Conservation (phyloP, 2,113 vertebrate genomes). For the Caretta caretta region DNA sequence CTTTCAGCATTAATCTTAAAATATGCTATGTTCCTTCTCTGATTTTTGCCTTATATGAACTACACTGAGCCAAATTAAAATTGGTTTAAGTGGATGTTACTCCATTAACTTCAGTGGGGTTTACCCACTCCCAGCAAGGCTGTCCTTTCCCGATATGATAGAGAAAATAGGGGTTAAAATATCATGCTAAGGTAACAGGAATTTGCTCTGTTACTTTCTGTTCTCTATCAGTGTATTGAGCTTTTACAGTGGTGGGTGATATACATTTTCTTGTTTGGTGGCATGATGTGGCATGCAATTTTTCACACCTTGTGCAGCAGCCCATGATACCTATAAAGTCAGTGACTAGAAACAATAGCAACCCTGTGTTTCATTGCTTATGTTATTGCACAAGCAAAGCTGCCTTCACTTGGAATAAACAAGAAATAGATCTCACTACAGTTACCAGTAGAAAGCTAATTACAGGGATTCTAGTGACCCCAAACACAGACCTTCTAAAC, state of each 20-base stretch:
- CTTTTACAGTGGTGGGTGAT: background rate
- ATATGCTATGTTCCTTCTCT: background rate
- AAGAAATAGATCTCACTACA: background rate
- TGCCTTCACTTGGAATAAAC: background rate
- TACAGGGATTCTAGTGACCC: background rate
- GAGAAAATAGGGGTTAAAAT: background rate
- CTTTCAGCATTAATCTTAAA: background rate
- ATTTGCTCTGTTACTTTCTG: background rate
- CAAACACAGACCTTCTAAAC: background rate
- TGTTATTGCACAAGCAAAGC: too few relatives aligned
- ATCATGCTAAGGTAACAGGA: background rate
- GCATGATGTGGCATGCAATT: background rate
- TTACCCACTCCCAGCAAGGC: accelerated
- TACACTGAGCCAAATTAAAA: background rate
- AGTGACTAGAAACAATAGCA: background rate
- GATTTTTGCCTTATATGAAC: background rate
- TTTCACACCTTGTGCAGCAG: accelerated
- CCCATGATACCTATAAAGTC: background rate
- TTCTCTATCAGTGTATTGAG: background rate
- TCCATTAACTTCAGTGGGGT: background rate
- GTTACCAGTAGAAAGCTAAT: background rate
- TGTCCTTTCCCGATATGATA: background rate
- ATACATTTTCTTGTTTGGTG: background rate
- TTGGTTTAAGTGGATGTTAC: background rate
- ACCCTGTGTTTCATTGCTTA: background rate